Percentiles rank a stretch among this genome's conserved stretches.
Evolutionary conservation across 2,113 vertebrate species (phyloP).

Genomic region (Ornithorhynchus anatinus): DNA sequence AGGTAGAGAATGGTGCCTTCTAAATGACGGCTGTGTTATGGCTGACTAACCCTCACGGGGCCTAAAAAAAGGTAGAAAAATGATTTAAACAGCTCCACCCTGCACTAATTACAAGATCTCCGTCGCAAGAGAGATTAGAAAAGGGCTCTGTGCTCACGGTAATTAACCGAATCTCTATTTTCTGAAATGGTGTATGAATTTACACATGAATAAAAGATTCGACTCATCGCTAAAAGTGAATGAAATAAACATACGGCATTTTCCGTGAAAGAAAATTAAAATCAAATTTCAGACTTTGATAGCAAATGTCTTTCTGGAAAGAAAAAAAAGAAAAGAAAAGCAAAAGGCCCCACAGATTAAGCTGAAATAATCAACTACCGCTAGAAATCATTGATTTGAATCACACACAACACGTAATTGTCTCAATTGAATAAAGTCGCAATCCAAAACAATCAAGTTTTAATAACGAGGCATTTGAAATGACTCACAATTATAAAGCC

Average conservation of each 20-base stretch:
- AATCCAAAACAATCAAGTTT: constrained; percentile 51
- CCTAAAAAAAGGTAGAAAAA: too few relatives aligned
- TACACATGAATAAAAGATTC: background rate
- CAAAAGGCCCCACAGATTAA: constrained; percentile 55
- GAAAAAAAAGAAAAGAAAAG: constrained; percentile 7
- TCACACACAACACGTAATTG: constrained; percentile 43
- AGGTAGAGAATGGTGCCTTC: background rate
- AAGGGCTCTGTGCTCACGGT: rapidly evolving
- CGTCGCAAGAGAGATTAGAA: too few relatives aligned
- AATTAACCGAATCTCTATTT: background rate
- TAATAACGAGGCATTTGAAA: constrained; percentile 50
- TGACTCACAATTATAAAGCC: constrained; percentile 29
- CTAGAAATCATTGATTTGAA: constrained; percentile 52
- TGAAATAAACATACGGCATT: background rate
- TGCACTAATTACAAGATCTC: too few relatives aligned
- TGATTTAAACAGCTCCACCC: too few relatives aligned
- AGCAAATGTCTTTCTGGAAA: constrained; percentile 27
- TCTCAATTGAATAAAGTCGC: constrained; percentile 39
- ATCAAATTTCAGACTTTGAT: constrained; percentile 43
- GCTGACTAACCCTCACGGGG: too few relatives aligned
- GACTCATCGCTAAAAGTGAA: constrained; percentile 1
- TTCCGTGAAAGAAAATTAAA: constrained; percentile 32
- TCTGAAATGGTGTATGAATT: background rate
- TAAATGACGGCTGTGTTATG: background rate
- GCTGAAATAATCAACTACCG: constrained; percentile 19